Evolutionary conservation across 2,797 vertebrate species (phyloP).

Genomic region (Chaenodraco wilsoni): DNA sequence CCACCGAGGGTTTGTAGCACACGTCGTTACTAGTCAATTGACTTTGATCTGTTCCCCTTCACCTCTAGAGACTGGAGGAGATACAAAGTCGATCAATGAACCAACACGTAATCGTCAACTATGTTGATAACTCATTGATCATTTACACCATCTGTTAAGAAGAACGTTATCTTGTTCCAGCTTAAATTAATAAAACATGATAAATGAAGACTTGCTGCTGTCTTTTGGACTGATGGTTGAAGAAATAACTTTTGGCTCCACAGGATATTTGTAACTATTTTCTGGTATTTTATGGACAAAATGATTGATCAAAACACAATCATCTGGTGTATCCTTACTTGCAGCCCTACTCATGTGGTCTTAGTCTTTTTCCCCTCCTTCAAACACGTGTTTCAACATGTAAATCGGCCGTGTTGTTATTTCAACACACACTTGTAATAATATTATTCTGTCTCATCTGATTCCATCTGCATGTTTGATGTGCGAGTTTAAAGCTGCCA

Average conservation of each 20-base stretch:
- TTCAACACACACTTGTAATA: slow-evolving; percentile 57
- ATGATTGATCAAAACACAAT: neutral
- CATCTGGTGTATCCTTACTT: neutral
- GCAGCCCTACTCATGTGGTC: neutral
- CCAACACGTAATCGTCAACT: neutral
- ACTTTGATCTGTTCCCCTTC: neutral
- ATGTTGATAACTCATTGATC: neutral
- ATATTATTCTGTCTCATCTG: slow-evolving; percentile 56
- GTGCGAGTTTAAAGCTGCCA: slow-evolving; percentile 58
- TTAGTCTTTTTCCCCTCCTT: neutral
- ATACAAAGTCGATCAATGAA: neutral
- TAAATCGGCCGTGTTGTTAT: slow-evolving; percentile 37
- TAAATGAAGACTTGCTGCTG: neutral
- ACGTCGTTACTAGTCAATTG: neutral
- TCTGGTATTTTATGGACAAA: neutral
- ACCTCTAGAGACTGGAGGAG: neutral
- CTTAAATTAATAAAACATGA: too few species aligned
- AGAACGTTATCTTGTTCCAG: too few species aligned
- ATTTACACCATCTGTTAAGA: neutral
- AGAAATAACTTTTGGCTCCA: too few species aligned
- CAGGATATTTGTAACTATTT: neutral
- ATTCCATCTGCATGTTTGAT: slow-evolving; percentile 59
- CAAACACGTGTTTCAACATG: slow-evolving; percentile 4
- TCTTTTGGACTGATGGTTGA: neutral
- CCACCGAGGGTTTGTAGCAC: neutral